phyloP scores from a whole-genome alignment of 2,797 vertebrate species.

The Takifugu ocellatus region DNA sequence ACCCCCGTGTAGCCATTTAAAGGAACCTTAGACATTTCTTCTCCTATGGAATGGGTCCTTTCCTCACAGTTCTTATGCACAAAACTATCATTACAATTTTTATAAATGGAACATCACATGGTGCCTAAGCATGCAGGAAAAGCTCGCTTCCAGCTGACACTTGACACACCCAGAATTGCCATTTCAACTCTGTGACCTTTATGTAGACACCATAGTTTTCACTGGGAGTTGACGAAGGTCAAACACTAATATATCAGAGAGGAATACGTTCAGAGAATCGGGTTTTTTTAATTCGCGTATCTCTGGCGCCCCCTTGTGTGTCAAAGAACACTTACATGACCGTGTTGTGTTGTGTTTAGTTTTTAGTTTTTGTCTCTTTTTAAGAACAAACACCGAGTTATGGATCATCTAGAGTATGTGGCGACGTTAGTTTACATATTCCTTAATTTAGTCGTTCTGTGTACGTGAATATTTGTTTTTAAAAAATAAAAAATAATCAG shows the following conservation, averaged over 20 bases:
- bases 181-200: conserved; percentile 34
- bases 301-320: conserved; percentile 62
- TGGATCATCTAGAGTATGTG: no score
- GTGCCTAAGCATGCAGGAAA: conserved; percentile 12
- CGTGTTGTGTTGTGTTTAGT: not conserved
- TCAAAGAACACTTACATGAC: no score
- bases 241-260: conserved; percentile 12
- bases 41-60: conserved; percentile 19
- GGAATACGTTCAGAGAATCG: conserved; percentile 9
- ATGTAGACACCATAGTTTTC: conserved; percentile 36
- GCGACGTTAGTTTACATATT: no score
- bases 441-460: no score
- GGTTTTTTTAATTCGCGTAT: conserved; percentile 1
- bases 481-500: no score
- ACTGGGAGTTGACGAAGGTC: conserved; percentile 39
- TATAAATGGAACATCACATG: conserved; percentile 17
- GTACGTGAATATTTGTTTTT: no score
- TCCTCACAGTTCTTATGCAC: conserved; percentile 19
- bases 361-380: not conserved
- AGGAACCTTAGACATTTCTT: conserved; percentile 16
- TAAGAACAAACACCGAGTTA: not conserved
- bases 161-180: not conserved
- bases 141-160: conserved; percentile 9
- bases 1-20: conserved; percentile 36
- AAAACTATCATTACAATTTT: conserved; percentile 17